Base-by-base conservation (phyloP, 2,888 invertebrate species). In the Poecilobothrus nobilitatus region DNA sequence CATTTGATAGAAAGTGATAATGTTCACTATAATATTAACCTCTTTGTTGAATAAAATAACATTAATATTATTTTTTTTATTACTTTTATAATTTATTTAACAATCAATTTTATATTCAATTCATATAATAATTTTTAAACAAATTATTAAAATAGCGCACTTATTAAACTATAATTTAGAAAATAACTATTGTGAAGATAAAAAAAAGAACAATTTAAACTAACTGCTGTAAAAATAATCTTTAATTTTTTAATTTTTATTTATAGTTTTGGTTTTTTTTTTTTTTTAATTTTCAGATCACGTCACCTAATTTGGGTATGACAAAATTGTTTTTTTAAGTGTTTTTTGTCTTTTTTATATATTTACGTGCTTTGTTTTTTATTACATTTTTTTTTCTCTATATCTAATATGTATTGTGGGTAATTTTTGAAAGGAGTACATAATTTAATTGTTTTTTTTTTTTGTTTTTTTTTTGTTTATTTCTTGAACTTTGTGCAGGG, bases 271-370 rank as follows among this genome's bases (percentile, higher is more conserved):
- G 9, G 9, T 27, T 27, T 27, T 27, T 2, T 2, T 27, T 12
- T 12, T 5, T 12, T 53, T 63, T 63, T 63, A 63, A 27, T 63
- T 63, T 63, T 63, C 63, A 27, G 63, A 63, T 63, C 63, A 63
- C 63, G 63, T 63, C 63, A 63, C 27, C 27, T 27, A 63, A 63
- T 63, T 63, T 63, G 53, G 53, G 53, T 53, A 53, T 53, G 18
- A 53, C 53, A 53, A 53, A 53, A 53, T 53, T 53, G 53, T 53
- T 53, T 53, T 53, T 53, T 53, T 53, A 53, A 18, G 15, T 53
- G 53, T 53, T 53, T 53, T 53, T n/a, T 53, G 53, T 53, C 18
- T 53, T 53, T 53, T 53, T 53, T 53, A 18, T 53, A 12, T n/a
- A 18, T 18, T 53, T 53, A 53, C 53, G 53, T 53, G 53, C 53